Evolutionary conservation across 2,797 vertebrate species (phyloP).

Genomic region (Anomalospiza imberbis): DNA sequence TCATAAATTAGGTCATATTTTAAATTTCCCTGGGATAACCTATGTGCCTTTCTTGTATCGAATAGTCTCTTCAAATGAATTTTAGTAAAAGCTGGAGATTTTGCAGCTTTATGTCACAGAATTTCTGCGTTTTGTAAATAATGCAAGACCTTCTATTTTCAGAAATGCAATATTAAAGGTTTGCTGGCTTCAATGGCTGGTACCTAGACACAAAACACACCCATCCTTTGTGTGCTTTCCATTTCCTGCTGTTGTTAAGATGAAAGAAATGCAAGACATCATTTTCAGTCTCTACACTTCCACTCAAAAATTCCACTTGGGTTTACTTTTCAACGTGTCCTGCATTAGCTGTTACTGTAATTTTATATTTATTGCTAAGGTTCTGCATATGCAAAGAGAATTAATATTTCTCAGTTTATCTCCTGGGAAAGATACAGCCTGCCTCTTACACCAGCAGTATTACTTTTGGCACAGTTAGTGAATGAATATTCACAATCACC

Average conservation of each 20-base stretch:
- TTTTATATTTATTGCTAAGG: neutral
- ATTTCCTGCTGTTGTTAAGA: neutral
- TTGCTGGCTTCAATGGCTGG: neutral
- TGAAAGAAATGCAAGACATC: neutral
- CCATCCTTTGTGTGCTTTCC: neutral
- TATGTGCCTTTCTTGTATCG: neutral
- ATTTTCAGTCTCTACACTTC: neutral
- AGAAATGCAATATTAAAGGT: neutral
- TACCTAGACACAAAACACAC: neutral
- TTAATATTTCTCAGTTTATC: neutral
- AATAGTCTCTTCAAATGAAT: neutral
- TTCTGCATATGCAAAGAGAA: neutral
- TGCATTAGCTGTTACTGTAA: neutral
- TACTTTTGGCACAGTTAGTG: neutral
- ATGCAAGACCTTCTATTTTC: neutral
- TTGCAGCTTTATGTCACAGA: neutral
- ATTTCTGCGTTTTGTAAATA: neutral
- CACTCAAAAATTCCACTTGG: neutral
- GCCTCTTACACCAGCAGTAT: neutral
- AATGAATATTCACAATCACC: neutral
- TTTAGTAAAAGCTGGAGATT: neutral
- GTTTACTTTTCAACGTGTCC: neutral
- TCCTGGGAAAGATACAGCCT: neutral
- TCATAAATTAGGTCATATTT: neutral
- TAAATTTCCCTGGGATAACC: neutral